These are phyloP conservation scores for Leptinotarsa peninsularis DNA, from an alignment of 2,888 invertebrate genomes.

Conservation along the genomic window DNA sequence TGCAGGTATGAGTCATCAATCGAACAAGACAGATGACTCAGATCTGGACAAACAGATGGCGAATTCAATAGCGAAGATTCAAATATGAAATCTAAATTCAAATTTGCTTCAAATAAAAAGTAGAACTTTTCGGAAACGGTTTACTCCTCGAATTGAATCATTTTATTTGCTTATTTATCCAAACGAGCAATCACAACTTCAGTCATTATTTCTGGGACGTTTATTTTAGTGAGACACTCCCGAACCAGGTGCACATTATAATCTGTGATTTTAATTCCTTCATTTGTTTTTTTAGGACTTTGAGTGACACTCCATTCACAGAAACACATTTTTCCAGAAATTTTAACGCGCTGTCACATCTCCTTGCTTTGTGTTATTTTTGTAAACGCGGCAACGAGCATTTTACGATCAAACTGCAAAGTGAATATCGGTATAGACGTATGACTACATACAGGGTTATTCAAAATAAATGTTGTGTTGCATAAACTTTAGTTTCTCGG, in stretches of 20 bases:
- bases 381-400: not conserved
- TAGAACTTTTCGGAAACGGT: too few relatives aligned
- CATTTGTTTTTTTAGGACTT: constrained; percentile 37
- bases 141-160: too few relatives aligned
- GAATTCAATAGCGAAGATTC: too few relatives aligned
- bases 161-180: constrained; percentile 9
- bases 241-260: constrained; percentile 32
- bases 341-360: constrained; percentile 21
- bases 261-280: constrained; percentile 31
- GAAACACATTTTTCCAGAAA: constrained; percentile 25
- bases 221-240: constrained; percentile 33
- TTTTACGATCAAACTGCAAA: not conserved
- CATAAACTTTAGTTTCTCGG: too few relatives aligned
- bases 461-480: not conserved
- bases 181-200: constrained; percentile 18
- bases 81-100: too few relatives aligned
- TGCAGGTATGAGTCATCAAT: too few relatives aligned
- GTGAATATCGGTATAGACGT: not conserved
- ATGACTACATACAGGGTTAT: not conserved
- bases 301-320: constrained; percentile 32
- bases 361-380: constrained; percentile 18
- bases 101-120: too few relatives aligned
- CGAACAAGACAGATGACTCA: too few relatives aligned
- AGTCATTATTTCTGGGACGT: constrained; percentile 21
- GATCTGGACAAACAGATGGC: too few relatives aligned